Conservation (phyloP, 2,888 invertebrate genomes). For the Eremobia ochroleuca region DNA sequence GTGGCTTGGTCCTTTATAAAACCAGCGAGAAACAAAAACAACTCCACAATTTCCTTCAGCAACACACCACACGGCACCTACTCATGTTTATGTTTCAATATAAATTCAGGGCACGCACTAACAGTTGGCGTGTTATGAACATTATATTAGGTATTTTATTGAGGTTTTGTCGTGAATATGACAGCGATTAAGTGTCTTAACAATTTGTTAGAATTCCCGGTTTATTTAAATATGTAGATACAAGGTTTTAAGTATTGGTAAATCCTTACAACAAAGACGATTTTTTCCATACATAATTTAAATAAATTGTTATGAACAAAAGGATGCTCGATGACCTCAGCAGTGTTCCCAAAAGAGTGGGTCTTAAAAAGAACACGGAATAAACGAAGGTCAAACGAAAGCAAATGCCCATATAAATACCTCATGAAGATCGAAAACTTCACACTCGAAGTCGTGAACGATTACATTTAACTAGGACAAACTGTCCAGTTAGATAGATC, state of each 20-base stretch:
- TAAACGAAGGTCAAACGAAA: neutral
- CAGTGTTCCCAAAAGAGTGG: too few relatives aligned
- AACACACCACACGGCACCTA: constrained; percentile 26
- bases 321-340: too few relatives aligned
- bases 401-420: neutral
- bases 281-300: too few relatives aligned
- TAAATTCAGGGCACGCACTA: constrained; percentile 68
- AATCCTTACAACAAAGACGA: too few relatives aligned
- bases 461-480: neutral
- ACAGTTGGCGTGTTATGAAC: constrained; percentile 56
- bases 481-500: neutral
- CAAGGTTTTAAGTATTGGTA: neutral
- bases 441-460: neutral
- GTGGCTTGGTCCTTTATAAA: neutral
- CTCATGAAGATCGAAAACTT: neutral
- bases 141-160: constrained; percentile 61
- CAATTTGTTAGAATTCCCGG: constrained; percentile 4
- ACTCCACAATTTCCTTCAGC: constrained; percentile 6
- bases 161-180: constrained; percentile 31
- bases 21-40: neutral
- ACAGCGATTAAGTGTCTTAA: constrained; percentile 4
- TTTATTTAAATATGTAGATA: neutral
- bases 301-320: too few relatives aligned
- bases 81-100: constrained; percentile 54
- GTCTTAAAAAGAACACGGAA: neutral